Conservation (phyloP, 2,888 invertebrate species). For the Amaurobius ferox region DNA sequence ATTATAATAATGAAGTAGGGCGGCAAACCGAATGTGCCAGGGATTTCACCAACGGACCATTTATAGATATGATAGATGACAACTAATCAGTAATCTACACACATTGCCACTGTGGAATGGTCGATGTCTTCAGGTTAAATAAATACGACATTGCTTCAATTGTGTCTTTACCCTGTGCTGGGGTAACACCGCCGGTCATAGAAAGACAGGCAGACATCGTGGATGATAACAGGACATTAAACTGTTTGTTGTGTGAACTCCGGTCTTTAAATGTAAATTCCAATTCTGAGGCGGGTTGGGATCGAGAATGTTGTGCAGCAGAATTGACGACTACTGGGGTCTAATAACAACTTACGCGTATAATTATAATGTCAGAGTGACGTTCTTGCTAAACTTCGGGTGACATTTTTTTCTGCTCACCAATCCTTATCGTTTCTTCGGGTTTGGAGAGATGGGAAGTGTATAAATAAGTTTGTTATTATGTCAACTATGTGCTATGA, state of each 20-base stretch:
- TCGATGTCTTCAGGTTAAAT: background rate
- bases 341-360: background rate
- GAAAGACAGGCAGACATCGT: background rate
- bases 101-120: background rate
- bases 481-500: background rate
- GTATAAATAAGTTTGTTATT: background rate
- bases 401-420: background rate
- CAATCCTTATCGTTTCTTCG: background rate
- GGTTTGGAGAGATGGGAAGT: background rate
- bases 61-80: background rate
- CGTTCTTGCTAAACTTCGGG: background rate
- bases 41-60: background rate
- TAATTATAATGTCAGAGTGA: conserved; percentile 1
- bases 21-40: background rate
- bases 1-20: background rate
- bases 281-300: background rate
- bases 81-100: background rate
- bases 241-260: background rate
- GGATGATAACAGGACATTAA: background rate
- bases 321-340: background rate
- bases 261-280: background rate
- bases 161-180: background rate
- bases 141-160: background rate
- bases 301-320: background rate
- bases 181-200: background rate